Evolutionary conservation across 1,140 invertebrate genomes (phyloP), one percentile per base, ranked within the genome.

Genomic region (Dendrolimus kikuchii): DNA sequence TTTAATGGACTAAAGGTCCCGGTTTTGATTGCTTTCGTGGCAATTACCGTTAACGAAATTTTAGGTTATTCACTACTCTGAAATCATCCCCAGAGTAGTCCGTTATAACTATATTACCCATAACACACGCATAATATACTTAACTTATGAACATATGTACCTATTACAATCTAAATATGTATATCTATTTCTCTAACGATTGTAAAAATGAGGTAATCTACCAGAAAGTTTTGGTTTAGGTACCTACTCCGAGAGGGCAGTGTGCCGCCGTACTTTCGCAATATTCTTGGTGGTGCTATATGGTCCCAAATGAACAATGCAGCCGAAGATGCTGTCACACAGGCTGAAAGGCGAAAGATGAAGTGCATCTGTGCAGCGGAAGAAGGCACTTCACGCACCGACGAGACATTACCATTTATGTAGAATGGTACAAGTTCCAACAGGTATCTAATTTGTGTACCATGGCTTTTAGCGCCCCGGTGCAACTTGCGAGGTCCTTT

Each of bases 231-330:
- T 51, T 46, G 10, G 40, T 49, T 9, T 36, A 85, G 81, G 44
- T 71, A 80, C 40, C 68, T 82, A 5, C 68, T 82, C 0, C 73
- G 79, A 5, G 74, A 80, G 42, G 73, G 70, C 10, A 71, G 56
- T 7, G 75, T 85, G 0, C 81, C 79, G 5, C 78, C 74, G 0
- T 85, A 82, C 59, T 85, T 82, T 55, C 60, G 64, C 3, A 82
- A 85, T 48, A 60, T 81, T 0, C 68, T 85, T 10, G 81, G 77
- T 4, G 81, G 81, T 1, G 81, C 79, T 5, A 77, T 76, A 23
- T 82, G 79, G 79, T 82, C 77, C 74, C 77, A 85, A 37, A 61
- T 84, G 49, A 75, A 77, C 61, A 62, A 72, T 10, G 48, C 64
- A 0, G 62, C 77, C 0, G 66, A 49, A 4, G 66, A 70, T 5